A percentile compares a stretch with the other conserved stretches of the same genome.
Evolutionary conservation across 2,113 vertebrate species (phyloP).

Genomic region (Desmodus rotundus): DNA sequence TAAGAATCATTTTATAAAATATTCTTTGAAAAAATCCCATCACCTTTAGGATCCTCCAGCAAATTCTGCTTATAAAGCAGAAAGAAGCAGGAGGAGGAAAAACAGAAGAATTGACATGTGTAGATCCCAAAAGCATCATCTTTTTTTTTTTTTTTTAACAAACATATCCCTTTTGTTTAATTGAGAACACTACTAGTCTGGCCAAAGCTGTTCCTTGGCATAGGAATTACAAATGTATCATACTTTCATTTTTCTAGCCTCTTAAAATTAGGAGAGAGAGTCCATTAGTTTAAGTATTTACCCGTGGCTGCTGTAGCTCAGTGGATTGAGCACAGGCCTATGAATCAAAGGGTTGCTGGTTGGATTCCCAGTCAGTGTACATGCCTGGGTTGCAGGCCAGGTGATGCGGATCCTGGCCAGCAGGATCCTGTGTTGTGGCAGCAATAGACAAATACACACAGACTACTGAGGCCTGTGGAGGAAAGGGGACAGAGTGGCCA

Average conservation of each 20-base stretch:
- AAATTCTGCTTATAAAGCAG: background rate
- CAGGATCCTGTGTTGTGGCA: no score
- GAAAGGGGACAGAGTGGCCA: no score
- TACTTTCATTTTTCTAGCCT: background rate
- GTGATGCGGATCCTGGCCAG: no score
- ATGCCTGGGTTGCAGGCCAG: no score
- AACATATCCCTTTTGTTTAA: background rate
- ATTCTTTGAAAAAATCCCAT: background rate
- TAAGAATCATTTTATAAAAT: background rate
- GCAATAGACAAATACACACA: no score
- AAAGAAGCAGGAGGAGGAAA: no score
- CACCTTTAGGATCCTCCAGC: background rate
- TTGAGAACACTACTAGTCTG: background rate
- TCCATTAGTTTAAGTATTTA: background rate
- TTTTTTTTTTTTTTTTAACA: background rate
- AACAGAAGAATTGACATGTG: background rate
- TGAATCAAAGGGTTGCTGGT: no score
- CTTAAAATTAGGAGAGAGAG: background rate
- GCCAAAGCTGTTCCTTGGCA: background rate
- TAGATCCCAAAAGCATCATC: rapidly evolving
- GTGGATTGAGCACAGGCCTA: no score
- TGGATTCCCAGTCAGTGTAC: no score
- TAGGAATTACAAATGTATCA: background rate
- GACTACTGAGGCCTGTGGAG: no score
- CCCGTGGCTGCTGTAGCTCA: no score